Evolutionary conservation across 1,140 invertebrate species (phyloP), one percentile per base, ranked within the genome.

Genomic region (Micrasema minimum): DNA sequence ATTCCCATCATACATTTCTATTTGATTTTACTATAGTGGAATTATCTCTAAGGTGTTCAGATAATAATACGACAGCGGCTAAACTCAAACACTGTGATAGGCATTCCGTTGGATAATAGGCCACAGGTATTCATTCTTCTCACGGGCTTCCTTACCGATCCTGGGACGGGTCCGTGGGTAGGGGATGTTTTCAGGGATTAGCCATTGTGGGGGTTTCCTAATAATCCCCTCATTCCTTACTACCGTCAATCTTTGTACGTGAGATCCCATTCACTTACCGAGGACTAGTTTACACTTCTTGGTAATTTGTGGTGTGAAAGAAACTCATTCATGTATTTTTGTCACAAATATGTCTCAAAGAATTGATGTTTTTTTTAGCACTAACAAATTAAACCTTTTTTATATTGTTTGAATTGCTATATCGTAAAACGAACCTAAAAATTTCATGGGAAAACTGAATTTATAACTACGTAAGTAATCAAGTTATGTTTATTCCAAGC

Each of bases 111-210:
- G 2, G 1, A 59, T 20, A 59, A 41, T 59, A 59, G 12, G 31
- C 20, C 38, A 2, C 16, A 38, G 55, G 55, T 38, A 59, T 59
- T 51, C 26, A 31, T 31, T 31, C 2, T 31, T 31, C 16, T 23
- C 46, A 18, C 46, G 55, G 55, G 12, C 20, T 38, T 20, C n/a
- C 20, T 38, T 20, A 38, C 31, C 35, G 9, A 20, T 59, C 55
- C 35, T 11, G 12, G 37, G 38, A n/a, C 11, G 20, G n/a, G 43
- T 66, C 41, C 72, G 72, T 74, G 72, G 64, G 38, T 48, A 5
- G 23, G 35, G 35, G 23, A 55, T 20, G 7, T 16, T 59, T 74
- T 66, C n/a, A 35, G 37, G 68, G 72, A 74, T 74, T 74, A 74
- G 48, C 53, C 68, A 26, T 70, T 69, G 66, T 73, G 20, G 61